A percentile compares a stretch with the other conserved stretches of the same genome.
Evolutionary conservation across 2,888 invertebrate genomes (phyloP).

Genomic region (Ichneumoninae sp.): DNA sequence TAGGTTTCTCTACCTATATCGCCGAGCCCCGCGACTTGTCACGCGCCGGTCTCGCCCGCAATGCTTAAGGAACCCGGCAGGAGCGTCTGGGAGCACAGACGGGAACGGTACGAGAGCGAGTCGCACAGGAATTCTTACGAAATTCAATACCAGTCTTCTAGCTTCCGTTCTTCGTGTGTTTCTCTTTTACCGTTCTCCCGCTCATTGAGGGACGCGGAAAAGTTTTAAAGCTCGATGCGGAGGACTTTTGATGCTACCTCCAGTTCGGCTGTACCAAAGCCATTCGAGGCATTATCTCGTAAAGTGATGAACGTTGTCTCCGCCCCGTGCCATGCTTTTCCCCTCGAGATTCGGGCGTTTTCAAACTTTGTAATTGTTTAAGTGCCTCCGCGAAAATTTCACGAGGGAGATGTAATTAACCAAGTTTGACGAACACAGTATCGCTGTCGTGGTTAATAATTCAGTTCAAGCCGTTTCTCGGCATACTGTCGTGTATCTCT

Average conservation of each 20-base stretch:
- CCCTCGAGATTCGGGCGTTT: conserved; percentile 37
- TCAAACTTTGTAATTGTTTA: conserved; percentile 51
- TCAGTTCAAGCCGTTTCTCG: neutral
- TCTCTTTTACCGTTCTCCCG: conserved; percentile 3
- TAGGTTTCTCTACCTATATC: conserved; percentile 3
- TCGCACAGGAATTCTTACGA: conserved; percentile 54
- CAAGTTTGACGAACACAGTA: conserved; percentile 9
- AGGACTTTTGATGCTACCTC: conserved; percentile 28
- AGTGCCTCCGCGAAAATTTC: neutral
- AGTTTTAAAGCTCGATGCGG: conserved; percentile 43
- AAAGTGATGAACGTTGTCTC: conserved; percentile 27
- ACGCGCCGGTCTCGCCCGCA: neutral
- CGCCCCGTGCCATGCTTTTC: neutral
- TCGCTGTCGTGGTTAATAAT: neutral
- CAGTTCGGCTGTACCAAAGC: neutral
- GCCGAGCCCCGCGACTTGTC: conserved; percentile 10
- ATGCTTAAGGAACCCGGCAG: neutral
- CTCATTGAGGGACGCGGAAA: conserved; percentile 1
- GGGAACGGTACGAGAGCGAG: conserved; percentile 5
- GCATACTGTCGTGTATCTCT: neutral
- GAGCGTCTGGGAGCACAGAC: conserved; percentile 19
- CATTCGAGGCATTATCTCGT: conserved; percentile 16
- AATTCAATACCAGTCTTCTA: conserved; percentile 52
- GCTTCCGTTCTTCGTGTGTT: conserved; percentile 15
- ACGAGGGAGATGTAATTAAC: neutral